A percentile compares a stretch with the other conserved stretches of the same genome.
Conservation (phyloP, 2,113 vertebrate species). For the Alligator sinensis region DNA sequence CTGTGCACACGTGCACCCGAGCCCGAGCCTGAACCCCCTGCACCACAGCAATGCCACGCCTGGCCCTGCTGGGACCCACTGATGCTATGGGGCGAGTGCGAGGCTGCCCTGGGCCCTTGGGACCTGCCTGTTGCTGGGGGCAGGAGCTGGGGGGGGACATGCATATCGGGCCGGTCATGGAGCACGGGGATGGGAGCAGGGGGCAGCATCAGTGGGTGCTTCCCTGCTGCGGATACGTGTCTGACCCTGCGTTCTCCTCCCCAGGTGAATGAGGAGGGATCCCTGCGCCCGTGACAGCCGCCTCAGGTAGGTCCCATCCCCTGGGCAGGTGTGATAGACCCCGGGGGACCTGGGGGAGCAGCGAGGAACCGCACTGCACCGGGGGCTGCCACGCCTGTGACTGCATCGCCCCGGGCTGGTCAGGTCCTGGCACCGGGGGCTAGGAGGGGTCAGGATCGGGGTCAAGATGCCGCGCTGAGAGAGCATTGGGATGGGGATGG, state of each 20-base stretch:
- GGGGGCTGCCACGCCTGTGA: neutral
- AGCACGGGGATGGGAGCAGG: neutral
- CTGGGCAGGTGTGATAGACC: neutral
- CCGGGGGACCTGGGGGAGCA: neutral
- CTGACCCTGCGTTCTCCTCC: neutral
- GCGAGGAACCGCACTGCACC: neutral
- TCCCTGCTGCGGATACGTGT: no score
- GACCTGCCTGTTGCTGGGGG: fast-evolving
- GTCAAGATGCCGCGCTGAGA: no score
- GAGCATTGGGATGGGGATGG: no score
- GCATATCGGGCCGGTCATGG: no score
- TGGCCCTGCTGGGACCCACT: neutral
- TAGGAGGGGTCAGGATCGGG: no score
- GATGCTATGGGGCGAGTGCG: neutral
- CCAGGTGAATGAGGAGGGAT: slow-evolving; percentile 50
- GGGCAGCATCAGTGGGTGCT: neutral
- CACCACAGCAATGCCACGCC: neutral
- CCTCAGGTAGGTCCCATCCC: neutral
- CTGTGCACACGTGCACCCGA: no score
- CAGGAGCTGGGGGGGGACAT: fast-evolving
- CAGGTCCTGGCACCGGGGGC: neutral
- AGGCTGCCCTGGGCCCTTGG: fast-evolving
- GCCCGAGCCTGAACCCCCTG: no score
- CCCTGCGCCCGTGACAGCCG: neutral
- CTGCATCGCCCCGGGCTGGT: neutral